Percentiles rank a stretch among this genome's conserved stretches.
phyloP scores from a whole-genome alignment of 1,140 invertebrate genomes.

The Ips nitidus region DNA sequence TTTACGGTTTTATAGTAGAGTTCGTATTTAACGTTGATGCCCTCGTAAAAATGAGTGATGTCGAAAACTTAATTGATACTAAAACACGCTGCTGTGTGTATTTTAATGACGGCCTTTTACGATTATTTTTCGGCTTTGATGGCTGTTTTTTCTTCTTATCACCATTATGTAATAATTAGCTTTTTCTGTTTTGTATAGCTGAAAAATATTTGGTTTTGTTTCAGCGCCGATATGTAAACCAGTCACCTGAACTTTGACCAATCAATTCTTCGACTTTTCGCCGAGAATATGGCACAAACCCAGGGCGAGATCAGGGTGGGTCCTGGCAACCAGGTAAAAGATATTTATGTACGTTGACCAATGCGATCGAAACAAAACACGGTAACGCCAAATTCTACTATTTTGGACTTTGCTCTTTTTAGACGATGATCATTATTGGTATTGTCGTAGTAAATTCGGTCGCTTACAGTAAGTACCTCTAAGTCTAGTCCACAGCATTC shows the following conservation, averaged over 20 bases:
- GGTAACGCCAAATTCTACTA: conserved; percentile 52
- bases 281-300: conserved; percentile 61
- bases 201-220: too few species aligned
- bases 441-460: neutral
- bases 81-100: neutral
- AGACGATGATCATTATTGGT: conserved; percentile 1
- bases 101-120: too few species aligned
- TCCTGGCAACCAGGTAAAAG: conserved; percentile 86
- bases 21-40: conserved; percentile 1
- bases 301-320: conserved; percentile 95
- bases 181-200: too few species aligned
- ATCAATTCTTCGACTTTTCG: too few species aligned
- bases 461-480: too few species aligned
- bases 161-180: too few species aligned
- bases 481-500: too few species aligned
- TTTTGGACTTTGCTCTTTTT: conserved; percentile 21
- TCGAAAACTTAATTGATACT: conserved; percentile 12
- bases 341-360: conserved; percentile 61
- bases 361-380: conserved; percentile 53
- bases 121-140: too few species aligned
- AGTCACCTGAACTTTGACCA: too few species aligned
- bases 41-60: conserved; percentile 2
- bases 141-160: too few species aligned
- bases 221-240: too few species aligned
- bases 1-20: neutral